phyloP scores from a whole-genome alignment of 2,113 vertebrate genomes.

The Pagrus major region DNA sequence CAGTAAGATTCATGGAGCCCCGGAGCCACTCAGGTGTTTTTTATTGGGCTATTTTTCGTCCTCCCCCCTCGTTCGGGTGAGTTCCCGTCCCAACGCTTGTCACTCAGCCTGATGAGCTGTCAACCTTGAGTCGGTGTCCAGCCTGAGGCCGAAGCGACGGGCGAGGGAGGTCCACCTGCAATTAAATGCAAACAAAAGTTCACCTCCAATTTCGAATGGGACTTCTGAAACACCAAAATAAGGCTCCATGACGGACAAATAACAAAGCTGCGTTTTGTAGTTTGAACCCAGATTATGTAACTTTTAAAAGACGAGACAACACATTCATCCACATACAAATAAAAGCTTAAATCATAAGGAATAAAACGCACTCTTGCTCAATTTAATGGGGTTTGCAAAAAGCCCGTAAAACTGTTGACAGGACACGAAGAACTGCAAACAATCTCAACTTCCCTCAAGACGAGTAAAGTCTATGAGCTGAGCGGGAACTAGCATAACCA shows the following conservation, averaged over 20 bases:
- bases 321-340: neutral
- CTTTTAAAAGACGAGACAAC: neutral
- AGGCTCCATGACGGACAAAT: neutral
- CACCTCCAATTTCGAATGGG: neutral
- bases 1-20: constrained; percentile 50
- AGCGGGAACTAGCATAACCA: no score
- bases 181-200: constrained; percentile 48
- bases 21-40: constrained; percentile 39
- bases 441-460: no score
- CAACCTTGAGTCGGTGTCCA: constrained; percentile 40
- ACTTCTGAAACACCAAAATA: neutral
- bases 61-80: constrained; percentile 16
- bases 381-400: no score
- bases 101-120: constrained; percentile 55
- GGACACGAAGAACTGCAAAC: no score
- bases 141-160: constrained; percentile 19
- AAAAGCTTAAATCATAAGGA: neutral
- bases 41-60: constrained; percentile 13
- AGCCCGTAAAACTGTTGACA: no score
- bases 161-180: constrained; percentile 30
- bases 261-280: neutral
- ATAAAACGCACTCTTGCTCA: neutral
- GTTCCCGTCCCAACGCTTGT: constrained; percentile 39
- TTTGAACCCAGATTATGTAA: neutral
- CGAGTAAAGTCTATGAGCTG: no score